Percentiles rank a stretch among this genome's conserved stretches.
Conservation (phyloP, 2,113 vertebrate genomes). For the Microtus pennsylvanicus region DNA sequence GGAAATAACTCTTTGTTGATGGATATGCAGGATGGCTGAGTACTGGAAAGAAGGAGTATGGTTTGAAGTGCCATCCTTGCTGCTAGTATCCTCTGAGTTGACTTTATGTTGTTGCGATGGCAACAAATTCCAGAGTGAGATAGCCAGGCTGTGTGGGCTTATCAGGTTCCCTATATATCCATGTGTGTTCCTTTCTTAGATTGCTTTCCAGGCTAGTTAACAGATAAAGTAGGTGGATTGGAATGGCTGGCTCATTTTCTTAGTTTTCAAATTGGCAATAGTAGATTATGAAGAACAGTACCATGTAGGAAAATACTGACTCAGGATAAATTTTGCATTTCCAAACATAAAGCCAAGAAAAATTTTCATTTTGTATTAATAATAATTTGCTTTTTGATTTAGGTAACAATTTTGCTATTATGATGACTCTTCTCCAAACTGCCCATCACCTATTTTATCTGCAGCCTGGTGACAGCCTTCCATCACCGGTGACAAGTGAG, state of each 20-base stretch:
- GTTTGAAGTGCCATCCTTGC: neutral
- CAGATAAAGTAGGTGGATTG: neutral
- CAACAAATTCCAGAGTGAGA: neutral
- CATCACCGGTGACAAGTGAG: slow-evolving; percentile 27
- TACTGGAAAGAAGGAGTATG: neutral
- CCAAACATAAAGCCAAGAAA: slow-evolving; percentile 47
- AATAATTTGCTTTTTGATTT: slow-evolving; percentile 46
- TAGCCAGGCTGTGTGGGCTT: neutral
- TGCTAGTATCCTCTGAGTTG: neutral
- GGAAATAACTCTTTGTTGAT: slow-evolving; percentile 51
- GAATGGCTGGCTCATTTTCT: slow-evolving; percentile 35
- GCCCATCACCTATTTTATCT: neutral
- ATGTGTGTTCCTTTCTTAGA: neutral
- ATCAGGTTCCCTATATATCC: neutral
- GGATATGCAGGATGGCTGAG: neutral
- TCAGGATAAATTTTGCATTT: slow-evolving; percentile 52
- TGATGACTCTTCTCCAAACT: slow-evolving; percentile 2
- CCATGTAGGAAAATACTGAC: slow-evolving; percentile 53
- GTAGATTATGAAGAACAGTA: slow-evolving; percentile 14
- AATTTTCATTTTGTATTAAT: slow-evolving; percentile 50
- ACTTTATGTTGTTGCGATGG: neutral
- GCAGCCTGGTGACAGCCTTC: neutral
- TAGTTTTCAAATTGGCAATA: slow-evolving; percentile 57
- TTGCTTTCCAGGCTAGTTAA: slow-evolving; percentile 53
- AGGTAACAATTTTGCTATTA: slow-evolving; percentile 43